A percentile compares a stretch with the other conserved stretches of the same genome.
These are phyloP conservation scores for Myotis myotis DNA, from an alignment of 2,797 vertebrate genomes.

Conservation along the genomic window DNA sequence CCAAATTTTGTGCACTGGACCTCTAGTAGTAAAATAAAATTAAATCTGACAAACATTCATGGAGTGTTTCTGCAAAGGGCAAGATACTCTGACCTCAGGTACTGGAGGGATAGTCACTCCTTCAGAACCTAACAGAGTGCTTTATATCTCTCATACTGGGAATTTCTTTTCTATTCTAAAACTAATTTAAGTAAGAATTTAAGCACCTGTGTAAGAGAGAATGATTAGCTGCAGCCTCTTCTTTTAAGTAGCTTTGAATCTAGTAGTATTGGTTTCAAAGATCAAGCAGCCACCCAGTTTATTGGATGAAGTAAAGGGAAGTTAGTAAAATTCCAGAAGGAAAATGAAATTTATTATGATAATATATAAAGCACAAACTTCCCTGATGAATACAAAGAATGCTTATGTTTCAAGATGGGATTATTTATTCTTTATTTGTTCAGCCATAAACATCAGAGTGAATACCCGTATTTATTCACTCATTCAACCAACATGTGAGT, in stretches of 20 bases:
- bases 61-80: not conserved
- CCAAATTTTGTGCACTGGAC: no score
- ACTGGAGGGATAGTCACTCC: not conserved
- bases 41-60: slow-evolving; percentile 22
- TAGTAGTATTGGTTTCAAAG: slow-evolving; percentile 31
- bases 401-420: not conserved
- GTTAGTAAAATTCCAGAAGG: not conserved
- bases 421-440: not conserved
- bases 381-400: not conserved
- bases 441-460: not conserved
- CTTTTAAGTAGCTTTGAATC: slow-evolving; percentile 18
- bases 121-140: not conserved
- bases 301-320: slow-evolving; percentile 26
- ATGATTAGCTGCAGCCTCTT: not conserved
- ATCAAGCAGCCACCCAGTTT: not conserved
- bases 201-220: not conserved
- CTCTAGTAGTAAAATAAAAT: not conserved
- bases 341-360: slow-evolving; percentile 24
- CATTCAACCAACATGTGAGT: not conserved
- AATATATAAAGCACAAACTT: slow-evolving; percentile 19
- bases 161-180: slow-evolving; percentile 48
- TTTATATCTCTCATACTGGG: not conserved
- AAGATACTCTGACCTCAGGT: not conserved
- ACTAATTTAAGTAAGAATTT: slow-evolving; percentile 40
- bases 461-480: not conserved